Conservation (phyloP, 2,797 vertebrate genomes). For the Avahi laniger region DNA sequence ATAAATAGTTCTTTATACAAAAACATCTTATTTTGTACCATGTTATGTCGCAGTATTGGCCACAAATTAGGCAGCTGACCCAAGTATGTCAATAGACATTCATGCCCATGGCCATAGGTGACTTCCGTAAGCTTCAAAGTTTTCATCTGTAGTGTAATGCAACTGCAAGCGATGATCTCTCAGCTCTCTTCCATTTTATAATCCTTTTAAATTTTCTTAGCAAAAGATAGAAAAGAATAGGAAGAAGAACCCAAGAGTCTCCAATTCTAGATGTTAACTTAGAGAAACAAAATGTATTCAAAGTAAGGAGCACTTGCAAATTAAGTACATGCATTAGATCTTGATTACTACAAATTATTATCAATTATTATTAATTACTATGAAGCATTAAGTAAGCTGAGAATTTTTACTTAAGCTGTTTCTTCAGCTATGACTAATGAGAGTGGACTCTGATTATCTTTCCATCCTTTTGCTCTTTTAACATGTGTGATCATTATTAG, state of each 20-base stretch:
- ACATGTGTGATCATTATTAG: neutral
- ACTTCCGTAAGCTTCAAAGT: neutral
- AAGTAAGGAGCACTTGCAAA: conserved; percentile 19
- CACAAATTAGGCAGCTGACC: neutral
- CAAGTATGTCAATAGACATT: neutral
- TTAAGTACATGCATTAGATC: neutral
- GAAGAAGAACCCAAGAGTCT: neutral
- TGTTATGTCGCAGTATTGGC: neutral
- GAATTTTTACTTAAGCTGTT: conserved; percentile 14
- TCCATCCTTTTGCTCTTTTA: neutral
- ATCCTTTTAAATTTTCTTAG: neutral
- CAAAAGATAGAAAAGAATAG: neutral
- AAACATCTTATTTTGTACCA: neutral
- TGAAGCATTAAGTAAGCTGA: conserved; percentile 28
- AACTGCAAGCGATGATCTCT: neutral
- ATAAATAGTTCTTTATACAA: neutral
- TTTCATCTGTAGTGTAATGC: neutral
- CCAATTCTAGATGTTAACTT: neutral
- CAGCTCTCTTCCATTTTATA: neutral
- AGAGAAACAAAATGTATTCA: neutral
- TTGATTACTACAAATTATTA: conserved; percentile 55
- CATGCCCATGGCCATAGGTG: neutral
- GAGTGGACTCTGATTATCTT: neutral
- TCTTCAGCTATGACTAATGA: neutral
- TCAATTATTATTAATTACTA: conserved; percentile 8